phyloP scores from a whole-genome alignment of 2,113 vertebrate species.

The Blennius ocellaris region DNA sequence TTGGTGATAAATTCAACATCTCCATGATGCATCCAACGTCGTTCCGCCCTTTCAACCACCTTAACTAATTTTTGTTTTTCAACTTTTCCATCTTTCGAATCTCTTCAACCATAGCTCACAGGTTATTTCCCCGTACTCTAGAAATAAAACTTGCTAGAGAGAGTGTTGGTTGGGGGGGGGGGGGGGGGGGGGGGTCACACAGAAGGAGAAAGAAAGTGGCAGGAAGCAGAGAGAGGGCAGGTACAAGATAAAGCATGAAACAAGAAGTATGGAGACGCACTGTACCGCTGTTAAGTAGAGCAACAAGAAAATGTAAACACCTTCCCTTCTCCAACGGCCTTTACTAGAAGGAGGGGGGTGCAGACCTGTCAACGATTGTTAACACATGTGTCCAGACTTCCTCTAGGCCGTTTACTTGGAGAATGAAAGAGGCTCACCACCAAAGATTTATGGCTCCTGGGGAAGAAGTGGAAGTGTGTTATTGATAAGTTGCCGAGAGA shows the following conservation, averaged over 20 bases:
- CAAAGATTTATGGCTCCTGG: conserved; percentile 83
- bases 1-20: conserved; percentile 43
- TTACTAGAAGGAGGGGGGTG: conserved; percentile 21
- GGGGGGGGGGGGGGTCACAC: neutral
- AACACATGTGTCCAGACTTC: conserved; percentile 80
- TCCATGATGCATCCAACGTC: conserved; percentile 36
- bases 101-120: conserved; percentile 66
- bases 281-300: conserved; percentile 46
- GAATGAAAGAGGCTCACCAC: conserved; percentile 67
- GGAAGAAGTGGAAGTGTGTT: conserved; percentile 83
- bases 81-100: conserved; percentile 60
- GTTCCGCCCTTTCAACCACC: conserved; percentile 14
- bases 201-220: conserved; percentile 11
- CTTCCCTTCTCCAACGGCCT: conserved; percentile 64
- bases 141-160: conserved; percentile 66
- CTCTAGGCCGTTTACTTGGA: conserved; percentile 68
- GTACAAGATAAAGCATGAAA: conserved; percentile 31
- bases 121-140: conserved; percentile 65
- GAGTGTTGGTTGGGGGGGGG: too few relatives aligned
- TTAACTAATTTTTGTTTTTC: too few relatives aligned
- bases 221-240: conserved; percentile 14
- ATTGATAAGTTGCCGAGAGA: conserved; percentile 82
- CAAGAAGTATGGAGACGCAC: conserved; percentile 33
- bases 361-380: conserved; percentile 75
- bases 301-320: conserved; percentile 67